Base-by-base conservation (phyloP, 2,797 vertebrate species). In the Momotus momota region DNA sequence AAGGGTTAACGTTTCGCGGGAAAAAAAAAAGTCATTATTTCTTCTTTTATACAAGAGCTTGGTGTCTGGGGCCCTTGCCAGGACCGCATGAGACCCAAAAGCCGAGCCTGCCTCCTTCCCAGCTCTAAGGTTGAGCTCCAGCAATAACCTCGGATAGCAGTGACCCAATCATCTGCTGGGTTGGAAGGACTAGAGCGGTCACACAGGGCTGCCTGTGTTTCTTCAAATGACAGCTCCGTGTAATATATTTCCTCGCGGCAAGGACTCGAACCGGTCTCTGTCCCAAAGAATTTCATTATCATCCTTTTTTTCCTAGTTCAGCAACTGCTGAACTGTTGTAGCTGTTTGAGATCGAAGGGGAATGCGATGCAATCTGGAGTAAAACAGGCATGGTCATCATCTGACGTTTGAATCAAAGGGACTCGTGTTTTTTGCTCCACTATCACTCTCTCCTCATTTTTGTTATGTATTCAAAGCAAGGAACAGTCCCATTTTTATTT, bases 151-250 rank as follows among this genome's bases (percentile, higher is more conserved):
- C 1, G 4, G 67, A 8, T 40, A 70, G 46, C 75, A 43, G 62
- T 1, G 2, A 29, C 77, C 70, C 1, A 1, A 5, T 67, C 16
- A 14, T 65, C 13, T n/a, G 72, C 43, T 0, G 23, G 19, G 61
- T 20, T 66, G 70, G 82, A 60, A 61, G 92, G 66, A 7, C 22
- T 14, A 10, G 21, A 40, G 35, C 0, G 0, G 61, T 94, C 75
- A 49, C 33, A 2, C 0, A 0, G 49, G 35, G 49, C 6, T 25
- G 90, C 55, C 90, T 79, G 82, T 1, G 8, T 86, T 96, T 88
- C 33, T 1, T 92, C 94, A 51, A 33, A 51, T 33, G 86, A 81
- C 88, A 84, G 58, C 66, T 91, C 81, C 0, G 0, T 69, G 61
- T 20, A 82, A 78, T 43, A 12, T 2, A 9, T 33, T 71, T 72